Evolutionary conservation across 2,888 invertebrate genomes (phyloP).

Genomic region (Coelopa pilipes): DNA sequence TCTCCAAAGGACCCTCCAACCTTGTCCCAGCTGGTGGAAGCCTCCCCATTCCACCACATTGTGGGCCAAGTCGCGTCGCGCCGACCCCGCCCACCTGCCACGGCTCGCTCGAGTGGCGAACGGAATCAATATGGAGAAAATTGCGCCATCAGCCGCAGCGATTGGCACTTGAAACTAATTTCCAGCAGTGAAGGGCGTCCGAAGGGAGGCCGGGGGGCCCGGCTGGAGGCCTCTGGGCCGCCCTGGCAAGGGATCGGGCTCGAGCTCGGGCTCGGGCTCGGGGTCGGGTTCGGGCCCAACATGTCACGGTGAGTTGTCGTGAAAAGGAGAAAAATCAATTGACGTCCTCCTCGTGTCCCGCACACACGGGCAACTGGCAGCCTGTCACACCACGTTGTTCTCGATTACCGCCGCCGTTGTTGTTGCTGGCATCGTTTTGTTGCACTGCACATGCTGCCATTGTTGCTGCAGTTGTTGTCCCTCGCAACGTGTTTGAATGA

Average conservation of each 20-base stretch:
- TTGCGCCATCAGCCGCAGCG: slow-evolving; percentile 9
- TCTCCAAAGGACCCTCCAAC: too few relatives aligned
- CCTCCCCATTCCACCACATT: too few relatives aligned
- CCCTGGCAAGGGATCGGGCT: too few relatives aligned
- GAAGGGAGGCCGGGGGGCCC: neutral
- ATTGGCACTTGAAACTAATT: slow-evolving; percentile 32
- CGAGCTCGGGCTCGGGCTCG: too few relatives aligned
- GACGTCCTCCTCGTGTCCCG: slow-evolving; percentile 29
- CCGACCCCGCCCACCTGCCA: neutral
- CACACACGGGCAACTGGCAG: slow-evolving; percentile 6
- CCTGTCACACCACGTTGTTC: neutral
- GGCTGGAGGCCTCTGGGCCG: too few relatives aligned
- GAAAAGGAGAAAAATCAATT: slow-evolving; percentile 25
- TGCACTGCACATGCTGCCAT: slow-evolving; percentile 15
- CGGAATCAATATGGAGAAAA: slow-evolving; percentile 3
- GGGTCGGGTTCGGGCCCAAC: neutral
- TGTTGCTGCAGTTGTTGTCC: neutral
- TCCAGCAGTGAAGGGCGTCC: neutral
- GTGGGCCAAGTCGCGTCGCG: too few relatives aligned
- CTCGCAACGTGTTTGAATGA: slow-evolving; percentile 50
- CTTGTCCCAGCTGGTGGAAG: too few relatives aligned
- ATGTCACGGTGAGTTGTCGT: slow-evolving; percentile 3
- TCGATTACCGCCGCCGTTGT: neutral
- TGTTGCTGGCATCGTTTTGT: slow-evolving; percentile 27
- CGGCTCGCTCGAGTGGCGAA: slow-evolving; percentile 1